These are phyloP conservation scores for Eupithecia inturbata DNA, from an alignment of 2,888 invertebrate species.

Conservation along the genomic window DNA sequence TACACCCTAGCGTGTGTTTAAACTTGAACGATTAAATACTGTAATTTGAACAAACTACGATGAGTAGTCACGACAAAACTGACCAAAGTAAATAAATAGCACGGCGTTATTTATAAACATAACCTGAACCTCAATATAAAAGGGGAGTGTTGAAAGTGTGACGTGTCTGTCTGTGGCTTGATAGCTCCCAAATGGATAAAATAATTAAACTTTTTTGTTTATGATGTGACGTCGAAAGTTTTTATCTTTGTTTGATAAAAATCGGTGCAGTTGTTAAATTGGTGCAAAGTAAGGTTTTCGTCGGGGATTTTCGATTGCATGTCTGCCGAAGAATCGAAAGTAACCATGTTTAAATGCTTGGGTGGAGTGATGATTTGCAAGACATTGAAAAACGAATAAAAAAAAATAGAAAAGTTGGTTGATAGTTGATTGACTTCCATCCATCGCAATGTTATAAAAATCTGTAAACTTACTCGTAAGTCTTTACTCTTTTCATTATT, in stretches of 20 bases:
- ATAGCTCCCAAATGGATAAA: not conserved
- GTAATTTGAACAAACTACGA: slow-evolving; percentile 43
- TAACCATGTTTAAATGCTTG: not conserved
- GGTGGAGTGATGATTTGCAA: not conserved
- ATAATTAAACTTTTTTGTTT: not conserved
- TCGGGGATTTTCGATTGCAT: not conserved
- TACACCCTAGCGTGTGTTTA: slow-evolving; percentile 30
- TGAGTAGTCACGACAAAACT: slow-evolving; percentile 40
- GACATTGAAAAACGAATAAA: no score
- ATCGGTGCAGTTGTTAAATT: not conserved
- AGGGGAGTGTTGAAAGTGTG: not conserved
- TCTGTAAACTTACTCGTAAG: not conserved
- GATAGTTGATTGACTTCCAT: no score
- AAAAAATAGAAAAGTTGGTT: no score
- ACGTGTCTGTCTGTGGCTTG: not conserved
- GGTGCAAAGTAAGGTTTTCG: not conserved
- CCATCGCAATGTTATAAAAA: not conserved
- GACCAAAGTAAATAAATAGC: slow-evolving; percentile 33
- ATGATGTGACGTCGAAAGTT: not conserved
- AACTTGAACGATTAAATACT: slow-evolving; percentile 41
- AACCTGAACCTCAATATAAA: not conserved
- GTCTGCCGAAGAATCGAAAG: not conserved
- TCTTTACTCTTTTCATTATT: not conserved
- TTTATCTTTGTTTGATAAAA: not conserved
- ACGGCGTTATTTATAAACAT: slow-evolving; percentile 12